A percentile compares a stretch with the other conserved stretches of the same genome.
These are phyloP conservation scores for Lacerta bilineata DNA, from an alignment of 2,797 vertebrate species.

Conservation along the genomic window DNA sequence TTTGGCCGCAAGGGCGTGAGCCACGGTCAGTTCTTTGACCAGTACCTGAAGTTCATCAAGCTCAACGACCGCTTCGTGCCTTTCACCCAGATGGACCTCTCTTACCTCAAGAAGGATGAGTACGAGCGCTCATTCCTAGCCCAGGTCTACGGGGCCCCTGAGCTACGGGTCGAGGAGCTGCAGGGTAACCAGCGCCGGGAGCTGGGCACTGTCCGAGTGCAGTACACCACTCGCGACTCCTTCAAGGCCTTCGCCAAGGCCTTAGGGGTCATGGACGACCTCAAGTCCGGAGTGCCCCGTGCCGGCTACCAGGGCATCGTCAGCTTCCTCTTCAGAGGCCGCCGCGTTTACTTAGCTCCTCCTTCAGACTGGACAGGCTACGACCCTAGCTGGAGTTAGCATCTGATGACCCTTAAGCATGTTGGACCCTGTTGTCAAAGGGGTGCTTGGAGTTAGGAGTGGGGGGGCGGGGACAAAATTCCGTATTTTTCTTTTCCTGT, in stretches of 20 bases:
- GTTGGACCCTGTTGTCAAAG: not conserved
- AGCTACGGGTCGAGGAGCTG: slow-evolving; percentile 87
- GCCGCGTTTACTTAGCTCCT: slow-evolving; percentile 91
- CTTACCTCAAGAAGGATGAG: slow-evolving; percentile 85
- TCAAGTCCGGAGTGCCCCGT: slow-evolving; percentile 95
- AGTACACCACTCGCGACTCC: slow-evolving; percentile 89
- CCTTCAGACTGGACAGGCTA: slow-evolving; percentile 91
- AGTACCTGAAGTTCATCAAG: slow-evolving; percentile 94
- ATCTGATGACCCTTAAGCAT: slow-evolving; percentile 17
- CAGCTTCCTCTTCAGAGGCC: slow-evolving; percentile 88
- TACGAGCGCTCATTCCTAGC: slow-evolving; percentile 85
- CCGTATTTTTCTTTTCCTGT: slow-evolving; percentile 15
- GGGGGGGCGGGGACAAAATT: slow-evolving; percentile 17
- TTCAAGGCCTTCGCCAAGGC: slow-evolving; percentile 93
- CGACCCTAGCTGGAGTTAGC: slow-evolving; percentile 92
- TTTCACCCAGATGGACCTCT: slow-evolving; percentile 90
- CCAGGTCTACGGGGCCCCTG: slow-evolving; percentile 84
- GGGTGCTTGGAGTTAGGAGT: not conserved
- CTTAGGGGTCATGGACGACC: slow-evolving; percentile 93
- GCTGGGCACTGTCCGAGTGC: slow-evolving; percentile 85
- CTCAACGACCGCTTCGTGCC: slow-evolving; percentile 93
- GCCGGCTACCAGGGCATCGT: slow-evolving; percentile 93
- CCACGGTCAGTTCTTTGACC: slow-evolving; percentile 96
- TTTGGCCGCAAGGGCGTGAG: slow-evolving; percentile 96
- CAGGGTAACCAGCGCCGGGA: slow-evolving; percentile 80